Percentiles rank a stretch among this genome's conserved stretches.
Evolutionary conservation across 2,888 invertebrate species (phyloP).

Genomic region (Xestoiulus laeticollis): DNA sequence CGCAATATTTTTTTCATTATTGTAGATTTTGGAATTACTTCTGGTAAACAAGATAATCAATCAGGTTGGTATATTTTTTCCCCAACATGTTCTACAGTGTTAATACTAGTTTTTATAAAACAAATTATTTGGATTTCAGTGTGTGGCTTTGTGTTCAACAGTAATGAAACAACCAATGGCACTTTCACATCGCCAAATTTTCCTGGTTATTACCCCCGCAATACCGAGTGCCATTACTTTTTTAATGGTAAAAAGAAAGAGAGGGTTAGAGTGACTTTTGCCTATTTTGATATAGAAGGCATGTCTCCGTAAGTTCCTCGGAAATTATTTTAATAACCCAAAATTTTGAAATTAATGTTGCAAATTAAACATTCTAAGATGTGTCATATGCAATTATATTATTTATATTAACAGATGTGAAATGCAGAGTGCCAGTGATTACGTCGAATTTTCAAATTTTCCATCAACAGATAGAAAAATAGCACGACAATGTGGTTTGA

Average conservation of each 20-base stretch:
- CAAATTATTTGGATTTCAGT: conserved; percentile 61
- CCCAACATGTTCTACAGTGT: not conserved
- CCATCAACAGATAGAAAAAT: conserved; percentile 89
- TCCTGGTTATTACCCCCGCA: conserved; percentile 87
- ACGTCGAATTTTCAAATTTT: conserved; percentile 95
- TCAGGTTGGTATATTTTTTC: conserved; percentile 60
- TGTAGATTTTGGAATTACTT: conserved; percentile 86
- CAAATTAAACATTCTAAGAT: not conserved
- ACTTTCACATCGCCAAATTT: conserved; percentile 89
- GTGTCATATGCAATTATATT: too few species aligned
- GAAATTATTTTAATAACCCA: not conserved
- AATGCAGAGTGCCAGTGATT: conserved; percentile 90
- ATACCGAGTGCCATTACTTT: conserved; percentile 90
- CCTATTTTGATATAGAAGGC: conserved; percentile 94
- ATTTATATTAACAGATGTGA: conserved; percentile 76
- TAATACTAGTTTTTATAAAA: not conserved
- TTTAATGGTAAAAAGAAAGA: conserved; percentile 83
- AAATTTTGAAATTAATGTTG: not conserved
- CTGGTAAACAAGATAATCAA: conserved; percentile 73
- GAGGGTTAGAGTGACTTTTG: conserved; percentile 83
- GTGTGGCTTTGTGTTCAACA: conserved; percentile 88
- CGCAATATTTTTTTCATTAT: not conserved
- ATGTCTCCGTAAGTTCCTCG: conserved; percentile 82
- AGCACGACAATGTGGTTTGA: conserved; percentile 85
- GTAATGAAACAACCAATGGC: conserved; percentile 77